A percentile compares a stretch with the other conserved stretches of the same genome.
phyloP scores from a whole-genome alignment of 2,113 vertebrate genomes.

The Propithecus coquereli region DNA sequence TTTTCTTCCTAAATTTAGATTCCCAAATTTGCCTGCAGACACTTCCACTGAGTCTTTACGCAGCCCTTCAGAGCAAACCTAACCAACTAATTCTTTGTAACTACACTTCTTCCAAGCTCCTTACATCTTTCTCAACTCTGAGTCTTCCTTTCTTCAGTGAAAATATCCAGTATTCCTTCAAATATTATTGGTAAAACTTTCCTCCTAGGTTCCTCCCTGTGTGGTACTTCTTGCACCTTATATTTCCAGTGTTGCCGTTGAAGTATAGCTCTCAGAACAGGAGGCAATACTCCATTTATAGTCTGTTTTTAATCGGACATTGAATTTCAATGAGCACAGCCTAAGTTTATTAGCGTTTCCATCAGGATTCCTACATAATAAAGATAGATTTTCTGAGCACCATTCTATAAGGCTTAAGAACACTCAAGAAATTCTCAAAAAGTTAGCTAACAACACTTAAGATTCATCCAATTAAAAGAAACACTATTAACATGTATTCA shows the following conservation, averaged over 20 bases:
- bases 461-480: neutral
- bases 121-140: neutral
- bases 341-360: neutral
- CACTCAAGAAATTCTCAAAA: constrained; percentile 41
- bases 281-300: neutral
- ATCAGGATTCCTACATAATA: neutral
- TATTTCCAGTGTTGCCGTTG: neutral
- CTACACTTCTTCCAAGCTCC: neutral
- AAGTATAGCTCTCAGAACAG: neutral
- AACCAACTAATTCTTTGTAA: neutral
- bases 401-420: constrained; percentile 37
- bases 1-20: neutral
- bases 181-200: neutral
- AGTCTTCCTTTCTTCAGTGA: neutral
- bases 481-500: neutral
- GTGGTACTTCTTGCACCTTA: neutral
- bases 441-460: constrained; percentile 35
- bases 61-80: neutral
- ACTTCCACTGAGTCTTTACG: neutral
- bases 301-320: neutral
- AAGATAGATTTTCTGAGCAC: constrained; percentile 38
- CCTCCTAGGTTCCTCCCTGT: neutral
- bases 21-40: neutral
- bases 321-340: neutral
- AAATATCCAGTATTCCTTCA: neutral